Percentiles rank a stretch among this genome's conserved stretches.
Evolutionary conservation across 2,113 vertebrate genomes (phyloP).

Genomic region (Phyllostomus hastatus): DNA sequence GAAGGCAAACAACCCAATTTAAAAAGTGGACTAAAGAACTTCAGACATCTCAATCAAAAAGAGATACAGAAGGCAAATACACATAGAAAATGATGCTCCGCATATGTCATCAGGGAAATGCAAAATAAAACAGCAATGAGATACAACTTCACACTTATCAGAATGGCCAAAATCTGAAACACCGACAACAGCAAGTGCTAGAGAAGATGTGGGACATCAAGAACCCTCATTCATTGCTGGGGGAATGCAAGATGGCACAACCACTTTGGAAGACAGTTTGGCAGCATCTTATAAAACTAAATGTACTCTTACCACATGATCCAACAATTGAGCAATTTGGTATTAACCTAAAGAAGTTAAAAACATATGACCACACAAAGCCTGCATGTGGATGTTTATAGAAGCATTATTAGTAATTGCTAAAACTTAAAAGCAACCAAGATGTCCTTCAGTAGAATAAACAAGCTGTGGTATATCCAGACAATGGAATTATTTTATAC

Average conservation of each 20-base stretch:
- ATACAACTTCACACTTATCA: background rate
- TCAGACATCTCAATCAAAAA: background rate
- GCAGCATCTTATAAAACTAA: background rate
- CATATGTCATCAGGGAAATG: background rate
- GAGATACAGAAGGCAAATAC: background rate
- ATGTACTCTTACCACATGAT: background rate
- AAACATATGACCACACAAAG: background rate
- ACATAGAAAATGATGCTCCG: background rate
- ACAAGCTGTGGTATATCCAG: background rate
- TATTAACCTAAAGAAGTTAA: background rate
- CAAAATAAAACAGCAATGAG: background rate
- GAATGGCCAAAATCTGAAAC: background rate
- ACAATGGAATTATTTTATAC: background rate
- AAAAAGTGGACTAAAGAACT: background rate
- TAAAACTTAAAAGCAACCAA: background rate
- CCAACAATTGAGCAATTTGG: background rate
- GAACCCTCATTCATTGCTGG: background rate
- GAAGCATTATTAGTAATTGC: background rate
- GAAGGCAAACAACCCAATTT: background rate
- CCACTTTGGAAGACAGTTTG: background rate
- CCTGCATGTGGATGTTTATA: background rate
- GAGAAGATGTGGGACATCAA: background rate
- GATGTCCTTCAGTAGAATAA: background rate
- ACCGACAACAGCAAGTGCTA: background rate
- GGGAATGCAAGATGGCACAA: background rate